Evolutionary conservation across 2,888 invertebrate species (phyloP), one percentile per base, ranked within the genome.

Genomic region (Theodoxus fluviatilis): DNA sequence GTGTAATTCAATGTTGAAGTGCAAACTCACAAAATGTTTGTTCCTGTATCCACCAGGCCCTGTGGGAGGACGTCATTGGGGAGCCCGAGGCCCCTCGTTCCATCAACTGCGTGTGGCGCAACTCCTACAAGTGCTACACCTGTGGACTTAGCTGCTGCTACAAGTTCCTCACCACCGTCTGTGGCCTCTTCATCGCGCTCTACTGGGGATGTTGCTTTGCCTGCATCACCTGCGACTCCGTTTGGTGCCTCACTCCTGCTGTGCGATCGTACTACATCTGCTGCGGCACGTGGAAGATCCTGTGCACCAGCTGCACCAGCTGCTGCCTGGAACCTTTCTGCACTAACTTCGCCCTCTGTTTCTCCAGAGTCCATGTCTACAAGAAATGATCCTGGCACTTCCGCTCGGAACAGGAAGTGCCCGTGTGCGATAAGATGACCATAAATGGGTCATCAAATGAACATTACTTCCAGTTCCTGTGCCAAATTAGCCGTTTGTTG

Each of bases 211-310:
- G 79, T 59, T 73, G 76, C 68, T 81, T 81, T 66, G 81, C 78
- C 31, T 64, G 92, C 78, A 87, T 92, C 4, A 90, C 92, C 3
- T 80, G 78, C 66, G 43, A 76, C 47, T 92, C 92, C 88, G 92
- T 93, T 80, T 93, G 93, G 93, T 92, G 92, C 82, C 88, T 90
- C 25, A 91, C 90, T 0, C 93, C 93, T 0, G 90, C 90, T 71
- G 86, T 93, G 63, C 89, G 92, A 68, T 90, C 86, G 73, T 90
- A 91, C 85, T 91, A 91, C 86, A 91, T 93, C 80, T 90, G 90
- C 81, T 35, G 71, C 15, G 76, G 76, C 7, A 76, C 74, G 43
- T 49, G 47, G 25, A 72, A 73, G 72, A 79, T 74, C 59, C 72
- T 70, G 66, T 66, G 90, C 88, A 87, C 92, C 0, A 67, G 69